phyloP scores from a whole-genome alignment of 2,113 vertebrate species.

The Hystrix brachyura region DNA sequence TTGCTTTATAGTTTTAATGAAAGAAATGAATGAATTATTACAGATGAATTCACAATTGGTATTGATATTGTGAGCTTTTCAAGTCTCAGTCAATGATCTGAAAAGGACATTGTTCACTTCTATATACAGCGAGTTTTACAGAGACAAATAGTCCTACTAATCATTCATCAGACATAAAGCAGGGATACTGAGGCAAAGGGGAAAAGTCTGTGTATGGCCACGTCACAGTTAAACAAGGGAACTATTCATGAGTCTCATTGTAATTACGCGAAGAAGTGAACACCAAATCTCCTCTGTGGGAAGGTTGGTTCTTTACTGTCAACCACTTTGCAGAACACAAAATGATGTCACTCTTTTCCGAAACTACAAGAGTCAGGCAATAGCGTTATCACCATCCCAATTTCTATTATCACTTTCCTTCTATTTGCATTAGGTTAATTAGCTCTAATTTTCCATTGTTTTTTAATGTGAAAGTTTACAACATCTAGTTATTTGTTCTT shows the following conservation, averaged over 20 bases:
- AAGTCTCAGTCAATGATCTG: not conserved
- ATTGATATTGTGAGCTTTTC: not conserved
- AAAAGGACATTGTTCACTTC: not conserved
- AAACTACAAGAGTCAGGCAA: not conserved
- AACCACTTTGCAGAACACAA: not conserved
- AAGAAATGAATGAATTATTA: not conserved
- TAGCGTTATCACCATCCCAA: not conserved
- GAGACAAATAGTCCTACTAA: not conserved
- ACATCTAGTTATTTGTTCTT: not conserved
- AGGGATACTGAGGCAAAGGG: not conserved
- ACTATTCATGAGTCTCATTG: not conserved
- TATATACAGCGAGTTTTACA: not conserved
- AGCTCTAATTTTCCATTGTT: not conserved
- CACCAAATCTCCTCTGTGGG: not conserved
- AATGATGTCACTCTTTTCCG: not conserved
- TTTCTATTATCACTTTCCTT: slow-evolving; percentile 13
- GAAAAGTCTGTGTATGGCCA: not conserved
- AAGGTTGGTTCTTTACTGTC: not conserved
- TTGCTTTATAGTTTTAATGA: not conserved
- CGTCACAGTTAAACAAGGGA: not conserved
- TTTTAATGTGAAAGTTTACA: not conserved
- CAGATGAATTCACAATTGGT: not conserved
- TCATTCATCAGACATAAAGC: not conserved
- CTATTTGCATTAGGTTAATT: not conserved
- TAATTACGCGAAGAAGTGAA: not conserved